A percentile compares a stretch with the other conserved stretches of the same genome.
Conservation (phyloP, 2,113 vertebrate genomes). For the Lathamus discolor region DNA sequence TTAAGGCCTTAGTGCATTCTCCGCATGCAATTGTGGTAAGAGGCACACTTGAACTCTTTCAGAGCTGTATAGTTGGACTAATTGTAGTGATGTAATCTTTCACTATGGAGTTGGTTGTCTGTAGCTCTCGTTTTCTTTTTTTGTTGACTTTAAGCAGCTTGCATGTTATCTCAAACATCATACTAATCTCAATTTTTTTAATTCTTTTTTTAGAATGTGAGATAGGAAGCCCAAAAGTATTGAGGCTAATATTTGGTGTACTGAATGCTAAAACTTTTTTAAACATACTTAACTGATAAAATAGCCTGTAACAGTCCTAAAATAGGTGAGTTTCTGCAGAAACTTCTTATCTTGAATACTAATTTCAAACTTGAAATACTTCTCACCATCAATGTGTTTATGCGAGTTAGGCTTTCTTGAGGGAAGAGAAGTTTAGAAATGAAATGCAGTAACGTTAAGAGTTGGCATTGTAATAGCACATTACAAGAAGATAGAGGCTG, state of each 20-base stretch:
- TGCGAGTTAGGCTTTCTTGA: background rate
- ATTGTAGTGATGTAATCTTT: slow-evolving; percentile 73
- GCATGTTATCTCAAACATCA: background rate
- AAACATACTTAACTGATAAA: background rate
- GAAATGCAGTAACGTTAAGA: background rate
- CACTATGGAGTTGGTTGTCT: slow-evolving; percentile 36
- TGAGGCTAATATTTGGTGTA: background rate
- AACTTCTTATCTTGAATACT: background rate
- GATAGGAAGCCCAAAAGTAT: background rate
- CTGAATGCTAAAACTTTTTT: slow-evolving; percentile 30
- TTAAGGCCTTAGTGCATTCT: slow-evolving; percentile 97
- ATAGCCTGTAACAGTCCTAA: slow-evolving; percentile 18
- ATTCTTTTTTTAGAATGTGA: background rate
- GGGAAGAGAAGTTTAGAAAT: background rate
- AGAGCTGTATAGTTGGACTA: slow-evolving; percentile 72
- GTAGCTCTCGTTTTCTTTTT: slow-evolving; percentile 47
- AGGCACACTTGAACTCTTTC: slow-evolving; percentile 78
- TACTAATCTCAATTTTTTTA: slow-evolving; percentile 34
- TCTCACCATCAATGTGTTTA: background rate
- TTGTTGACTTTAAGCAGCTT: slow-evolving; percentile 52
- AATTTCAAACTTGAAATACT: background rate
- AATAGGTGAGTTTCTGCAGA: slow-evolving; percentile 32
- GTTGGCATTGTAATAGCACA: background rate
- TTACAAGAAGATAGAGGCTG: slow-evolving; percentile 18
- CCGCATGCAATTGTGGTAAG: slow-evolving; percentile 97